These are phyloP conservation scores for Neoarius graeffei DNA, from an alignment of 2,113 vertebrate genomes.

Conservation along the genomic window DNA sequence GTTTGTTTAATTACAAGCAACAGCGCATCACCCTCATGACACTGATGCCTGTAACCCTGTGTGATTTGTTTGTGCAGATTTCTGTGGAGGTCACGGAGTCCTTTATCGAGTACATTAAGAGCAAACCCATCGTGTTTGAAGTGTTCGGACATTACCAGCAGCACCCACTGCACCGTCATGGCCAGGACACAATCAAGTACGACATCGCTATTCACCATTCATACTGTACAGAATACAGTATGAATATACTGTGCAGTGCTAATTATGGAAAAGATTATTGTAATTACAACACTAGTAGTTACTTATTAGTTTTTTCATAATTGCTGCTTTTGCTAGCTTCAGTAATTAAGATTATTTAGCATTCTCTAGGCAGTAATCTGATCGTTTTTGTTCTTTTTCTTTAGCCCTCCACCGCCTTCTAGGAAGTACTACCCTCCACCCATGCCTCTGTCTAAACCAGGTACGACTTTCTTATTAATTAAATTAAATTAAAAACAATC, in stretches of 20 bases:
- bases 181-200: slow-evolving; percentile 89
- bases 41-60: neutral
- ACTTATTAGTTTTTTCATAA: neutral
- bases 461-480: slow-evolving; percentile 64
- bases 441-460: slow-evolving; percentile 98
- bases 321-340: neutral
- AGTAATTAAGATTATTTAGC: slow-evolving; percentile 1
- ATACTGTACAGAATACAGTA: neutral
- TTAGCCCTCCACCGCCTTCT: slow-evolving; percentile 85
- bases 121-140: slow-evolving; percentile 95
- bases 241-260: no score
- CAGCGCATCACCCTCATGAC: neutral
- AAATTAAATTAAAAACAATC: neutral
- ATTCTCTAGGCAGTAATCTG: neutral
- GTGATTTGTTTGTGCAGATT: slow-evolving; percentile 71
- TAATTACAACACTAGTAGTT: neutral
- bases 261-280: neutral
- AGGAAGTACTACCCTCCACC: slow-evolving; percentile 93
- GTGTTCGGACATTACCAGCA: slow-evolving; percentile 98
- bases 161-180: slow-evolving; percentile 86
- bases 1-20: neutral
- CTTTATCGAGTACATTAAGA: slow-evolving; percentile 95
- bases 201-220: neutral
- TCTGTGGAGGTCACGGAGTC: slow-evolving; percentile 96
- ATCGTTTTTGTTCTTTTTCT: slow-evolving; percentile 45